These are phyloP conservation scores for Rousettus madagascariensis DNA, from an alignment of 2,797 vertebrate genomes.

Conservation along the genomic window DNA sequence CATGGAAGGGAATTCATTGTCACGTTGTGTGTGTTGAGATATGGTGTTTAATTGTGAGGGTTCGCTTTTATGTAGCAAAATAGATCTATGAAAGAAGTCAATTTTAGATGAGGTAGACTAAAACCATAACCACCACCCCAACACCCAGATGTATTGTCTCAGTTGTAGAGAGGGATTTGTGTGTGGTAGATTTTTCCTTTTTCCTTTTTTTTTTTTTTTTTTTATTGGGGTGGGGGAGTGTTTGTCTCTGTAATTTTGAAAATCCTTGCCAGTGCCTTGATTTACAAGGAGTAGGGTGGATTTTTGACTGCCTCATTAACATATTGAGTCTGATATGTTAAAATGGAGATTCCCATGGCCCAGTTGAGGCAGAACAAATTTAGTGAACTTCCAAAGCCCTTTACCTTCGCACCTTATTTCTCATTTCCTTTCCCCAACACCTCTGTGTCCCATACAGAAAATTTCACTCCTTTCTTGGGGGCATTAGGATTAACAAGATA, in stretches of 20 bases:
- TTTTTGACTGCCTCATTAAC: slow-evolving; percentile 59
- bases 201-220: background rate
- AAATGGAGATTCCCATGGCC: slow-evolving; percentile 63
- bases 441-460: slow-evolving; percentile 28
- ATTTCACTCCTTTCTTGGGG: slow-evolving; percentile 54
- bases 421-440: background rate
- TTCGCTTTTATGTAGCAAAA: slow-evolving; percentile 41
- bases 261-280: slow-evolving; percentile 34
- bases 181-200: background rate
- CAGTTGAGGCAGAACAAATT: slow-evolving; percentile 35
- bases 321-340: slow-evolving; percentile 52
- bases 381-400: slow-evolving; percentile 65
- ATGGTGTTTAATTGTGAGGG: slow-evolving; percentile 2
- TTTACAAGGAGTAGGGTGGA: slow-evolving; percentile 25
- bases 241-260: slow-evolving; percentile 40
- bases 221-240: background rate
- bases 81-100: slow-evolving; percentile 36
- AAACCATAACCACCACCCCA: background rate
- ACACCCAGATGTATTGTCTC: slow-evolving; percentile 11
- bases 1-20: slow-evolving; percentile 58
- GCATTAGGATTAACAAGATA: slow-evolving; percentile 69
- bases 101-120: slow-evolving; percentile 19
- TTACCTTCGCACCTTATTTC: background rate
- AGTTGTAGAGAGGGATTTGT: background rate
- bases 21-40: background rate